A percentile compares a stretch with the other conserved stretches of the same genome.
phyloP scores from a whole-genome alignment of 1,140 invertebrate genomes.

The Meloidogyne chitwoodi region DNA sequence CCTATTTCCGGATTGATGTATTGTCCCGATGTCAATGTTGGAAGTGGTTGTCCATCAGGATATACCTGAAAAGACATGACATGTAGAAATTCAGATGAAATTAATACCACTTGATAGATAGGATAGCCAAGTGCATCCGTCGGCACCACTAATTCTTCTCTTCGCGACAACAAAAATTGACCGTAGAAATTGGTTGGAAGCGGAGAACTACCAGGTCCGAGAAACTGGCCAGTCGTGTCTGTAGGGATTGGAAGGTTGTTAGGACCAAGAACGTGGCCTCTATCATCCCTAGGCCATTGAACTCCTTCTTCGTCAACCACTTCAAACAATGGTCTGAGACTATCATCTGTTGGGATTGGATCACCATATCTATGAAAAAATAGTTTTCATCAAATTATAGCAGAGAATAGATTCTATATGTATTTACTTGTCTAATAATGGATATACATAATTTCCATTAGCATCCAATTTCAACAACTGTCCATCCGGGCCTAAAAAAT shows the following conservation, averaged over 20 bases:
- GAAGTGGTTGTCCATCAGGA: slow-evolving; percentile 37
- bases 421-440: slow-evolving; percentile 39
- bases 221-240: slow-evolving; percentile 26
- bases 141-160: background rate
- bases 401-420: too few relatives aligned
- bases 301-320: slow-evolving; percentile 21
- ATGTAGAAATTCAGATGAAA: slow-evolving; percentile 23
- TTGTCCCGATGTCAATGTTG: slow-evolving; percentile 25
- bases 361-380: slow-evolving; percentile 6
- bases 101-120: background rate
- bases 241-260: slow-evolving; percentile 43
- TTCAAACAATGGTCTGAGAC: slow-evolving; percentile 2
- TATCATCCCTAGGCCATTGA: background rate
- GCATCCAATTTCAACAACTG: slow-evolving; percentile 30
- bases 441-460: slow-evolving; percentile 51
- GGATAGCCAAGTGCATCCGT: background rate
- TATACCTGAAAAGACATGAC: slow-evolving; percentile 27
- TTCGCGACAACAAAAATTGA: slow-evolving; percentile 17
- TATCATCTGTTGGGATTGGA: slow-evolving; percentile 19
- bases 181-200: slow-evolving; percentile 42
- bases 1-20: slow-evolving; percentile 29
- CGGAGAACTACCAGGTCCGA: slow-evolving; percentile 36
- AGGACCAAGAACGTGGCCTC: slow-evolving; percentile 13
- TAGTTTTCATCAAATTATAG: background rate
- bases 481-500: slow-evolving; percentile 49